Evolutionary conservation across 2,888 invertebrate species (phyloP).

Genomic region (Rosalia funebris): DNA sequence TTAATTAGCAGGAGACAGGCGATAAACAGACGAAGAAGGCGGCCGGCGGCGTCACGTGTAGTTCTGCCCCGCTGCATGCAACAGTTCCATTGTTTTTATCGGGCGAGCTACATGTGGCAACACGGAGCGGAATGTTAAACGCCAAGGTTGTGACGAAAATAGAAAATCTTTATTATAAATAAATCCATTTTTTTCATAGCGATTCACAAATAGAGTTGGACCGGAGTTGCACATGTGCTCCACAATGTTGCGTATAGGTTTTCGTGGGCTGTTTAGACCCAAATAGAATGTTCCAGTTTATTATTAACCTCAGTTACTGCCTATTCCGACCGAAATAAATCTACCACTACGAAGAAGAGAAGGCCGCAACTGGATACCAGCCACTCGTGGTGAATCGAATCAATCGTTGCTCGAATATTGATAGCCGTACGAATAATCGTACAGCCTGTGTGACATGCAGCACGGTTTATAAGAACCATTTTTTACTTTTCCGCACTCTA

Average conservation of each 20-base stretch:
- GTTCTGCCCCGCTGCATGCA: conserved; percentile 46
- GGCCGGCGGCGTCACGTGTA: conserved; percentile 24
- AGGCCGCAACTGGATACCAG: no score
- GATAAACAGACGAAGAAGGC: conserved; percentile 10
- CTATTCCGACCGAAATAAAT: not conserved
- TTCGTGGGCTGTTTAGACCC: conserved; percentile 5
- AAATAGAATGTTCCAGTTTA: not conserved
- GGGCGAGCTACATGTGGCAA: conserved; percentile 56
- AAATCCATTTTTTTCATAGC: conserved; percentile 60
- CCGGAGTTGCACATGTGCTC: conserved; percentile 42
- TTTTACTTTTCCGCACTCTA: no score
- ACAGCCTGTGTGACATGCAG: no score
- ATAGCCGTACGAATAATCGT: no score
- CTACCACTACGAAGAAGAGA: no score
- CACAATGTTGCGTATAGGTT: conserved; percentile 43
- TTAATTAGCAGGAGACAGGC: not conserved
- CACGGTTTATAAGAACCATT: no score
- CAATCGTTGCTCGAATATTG: no score
- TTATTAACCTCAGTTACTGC: not conserved
- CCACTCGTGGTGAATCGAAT: no score
- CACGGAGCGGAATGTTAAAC: conserved; percentile 59
- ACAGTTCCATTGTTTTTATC: conserved; percentile 57
- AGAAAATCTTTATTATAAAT: conserved; percentile 64
- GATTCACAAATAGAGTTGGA: conserved; percentile 56
- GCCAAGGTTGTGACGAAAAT: conserved; percentile 63